A percentile compares a stretch with the other conserved stretches of the same genome.
These are phyloP conservation scores for Drosophila jambulina DNA, from an alignment of 1,140 invertebrate genomes.

Conservation along the genomic window DNA sequence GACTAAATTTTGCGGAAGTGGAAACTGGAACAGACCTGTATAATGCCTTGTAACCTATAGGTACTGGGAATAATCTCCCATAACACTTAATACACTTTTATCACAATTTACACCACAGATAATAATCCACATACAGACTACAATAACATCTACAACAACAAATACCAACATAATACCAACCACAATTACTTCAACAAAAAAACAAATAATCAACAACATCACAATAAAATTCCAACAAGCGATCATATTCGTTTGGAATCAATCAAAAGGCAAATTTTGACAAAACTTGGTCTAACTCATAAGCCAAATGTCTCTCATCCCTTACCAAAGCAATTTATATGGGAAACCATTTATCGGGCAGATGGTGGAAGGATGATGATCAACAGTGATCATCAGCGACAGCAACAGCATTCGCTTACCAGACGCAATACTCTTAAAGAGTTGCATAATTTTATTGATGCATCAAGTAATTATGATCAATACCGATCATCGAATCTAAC, in stretches of 20 bases:
- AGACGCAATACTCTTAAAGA: constrained; percentile 3
- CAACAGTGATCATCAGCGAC: constrained; percentile 37
- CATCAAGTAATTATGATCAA: constrained; percentile 10
- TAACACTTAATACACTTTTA: constrained; percentile 71
- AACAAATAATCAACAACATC: constrained; percentile 34
- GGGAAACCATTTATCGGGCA: constrained; percentile 89
- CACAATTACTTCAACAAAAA: constrained; percentile 63
- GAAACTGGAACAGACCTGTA: too few relatives aligned
- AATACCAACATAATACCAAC: constrained; percentile 51
- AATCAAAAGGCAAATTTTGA: constrained; percentile 91
- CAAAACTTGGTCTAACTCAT: constrained; percentile 89
- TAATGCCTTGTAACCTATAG: neutral
- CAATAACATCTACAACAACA: constrained; percentile 68
- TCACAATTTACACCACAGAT: constrained; percentile 62
- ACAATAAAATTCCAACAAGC: constrained; percentile 62
- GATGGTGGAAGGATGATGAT: constrained; percentile 75
- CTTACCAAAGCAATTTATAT: constrained; percentile 88
- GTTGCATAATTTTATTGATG: constrained; percentile 8
- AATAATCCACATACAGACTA: constrained; percentile 75
- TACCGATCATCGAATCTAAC: constrained; percentile 18
- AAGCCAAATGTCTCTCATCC: constrained; percentile 90
- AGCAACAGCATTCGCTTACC: constrained; percentile 6
- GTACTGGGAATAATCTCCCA: neutral
- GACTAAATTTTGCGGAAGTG: too few relatives aligned
- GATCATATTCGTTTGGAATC: constrained; percentile 90